Evolutionary conservation across 2,888 invertebrate species (phyloP).

Genomic region (Lycophotia porphyrea): DNA sequence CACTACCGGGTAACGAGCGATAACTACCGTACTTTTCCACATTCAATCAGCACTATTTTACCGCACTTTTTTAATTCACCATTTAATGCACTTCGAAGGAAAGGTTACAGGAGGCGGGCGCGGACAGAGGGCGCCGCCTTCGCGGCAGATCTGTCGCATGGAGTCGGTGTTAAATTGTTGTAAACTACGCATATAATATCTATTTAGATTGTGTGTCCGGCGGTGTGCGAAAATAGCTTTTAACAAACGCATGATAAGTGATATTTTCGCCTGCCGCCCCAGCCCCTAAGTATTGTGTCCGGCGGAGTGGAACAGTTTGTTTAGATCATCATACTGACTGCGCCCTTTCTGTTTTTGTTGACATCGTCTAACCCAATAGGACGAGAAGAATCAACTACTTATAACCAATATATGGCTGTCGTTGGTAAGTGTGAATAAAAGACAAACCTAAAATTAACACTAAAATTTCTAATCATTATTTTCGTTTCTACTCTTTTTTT

Average conservation of each 20-base stretch:
- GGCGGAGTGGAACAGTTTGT: constrained; percentile 83
- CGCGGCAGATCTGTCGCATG: constrained; percentile 88
- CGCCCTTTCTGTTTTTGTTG: constrained; percentile 93
- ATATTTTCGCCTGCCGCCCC: constrained; percentile 78
- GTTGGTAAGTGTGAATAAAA: constrained; percentile 95
- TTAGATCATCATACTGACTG: constrained; percentile 89
- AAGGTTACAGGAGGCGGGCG: constrained; percentile 84
- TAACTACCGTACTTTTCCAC: constrained; percentile 61
- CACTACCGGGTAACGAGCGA: constrained; percentile 60
- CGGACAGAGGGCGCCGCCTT: constrained; percentile 82
- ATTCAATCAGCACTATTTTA: constrained; percentile 67
- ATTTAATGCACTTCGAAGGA: constrained; percentile 69
- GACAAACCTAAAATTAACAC: constrained; percentile 89
- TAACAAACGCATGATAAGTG: constrained; percentile 75
- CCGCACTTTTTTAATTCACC: constrained; percentile 66
- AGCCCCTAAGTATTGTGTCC: constrained; percentile 81
- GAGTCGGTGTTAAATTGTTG: constrained; percentile 88
- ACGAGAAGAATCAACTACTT: constrained; percentile 98
- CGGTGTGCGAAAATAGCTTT: constrained; percentile 78
- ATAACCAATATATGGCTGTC: constrained; percentile 98
- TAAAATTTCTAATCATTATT: constrained; percentile 86
- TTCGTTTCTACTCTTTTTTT: constrained; percentile 79
- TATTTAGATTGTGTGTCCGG: constrained; percentile 86
- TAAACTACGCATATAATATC: constrained; percentile 79
- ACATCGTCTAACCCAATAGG: constrained; percentile 93